Base-by-base conservation (phyloP, 2,888 invertebrate genomes). In the Dicyrtomina minuta region DNA sequence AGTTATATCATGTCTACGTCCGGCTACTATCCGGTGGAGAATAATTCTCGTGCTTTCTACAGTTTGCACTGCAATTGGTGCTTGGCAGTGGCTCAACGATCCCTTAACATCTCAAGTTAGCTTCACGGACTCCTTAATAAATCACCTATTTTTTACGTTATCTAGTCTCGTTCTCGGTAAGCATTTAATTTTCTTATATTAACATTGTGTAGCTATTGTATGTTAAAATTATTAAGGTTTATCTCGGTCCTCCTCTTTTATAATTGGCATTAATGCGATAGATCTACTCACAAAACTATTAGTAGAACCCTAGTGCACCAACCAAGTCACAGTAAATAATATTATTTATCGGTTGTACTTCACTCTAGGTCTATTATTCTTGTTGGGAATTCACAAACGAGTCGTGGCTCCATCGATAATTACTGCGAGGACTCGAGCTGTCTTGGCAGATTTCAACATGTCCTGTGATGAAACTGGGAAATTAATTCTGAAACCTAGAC, bases 401-500 rank as follows among this genome's bases (percentile, higher is more conserved):
- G 96, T 98, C 13, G 94, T 98, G 74, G 96, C 97, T 4, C 96
- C 97, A 0, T 93, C 93, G 78, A 96, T 97, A 75, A 93, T 97
- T 78, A 95, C 96, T 0, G 90, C 94, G 0, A 86, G 97, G 75
- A 94, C 95, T 55, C 86, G 96, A 70, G 89, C 88, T 62, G 96
- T 96, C 1, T 86, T 97, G 66, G 89, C 90, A 53, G 96, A 97
- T 83, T 97, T 96, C 83, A 97, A 97, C 83, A 96, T 97, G 96
- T 95, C 95, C 26, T 97, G 97, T 83, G 96, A 96, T 81, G 96
- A 97, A 81, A 94, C 94, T 39, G 96, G 96, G 70, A 96, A 96
- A 83, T 85, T 97, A 60, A 96, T 97, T 79, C 84, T 97, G 43
- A 94, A 94, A 82, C 96, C 96, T 1, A 84, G 93, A 70, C 93